Percentiles rank a stretch among this genome's conserved stretches.
Evolutionary conservation across 1,140 invertebrate species (phyloP).

Genomic region (Aricia agestis): DNA sequence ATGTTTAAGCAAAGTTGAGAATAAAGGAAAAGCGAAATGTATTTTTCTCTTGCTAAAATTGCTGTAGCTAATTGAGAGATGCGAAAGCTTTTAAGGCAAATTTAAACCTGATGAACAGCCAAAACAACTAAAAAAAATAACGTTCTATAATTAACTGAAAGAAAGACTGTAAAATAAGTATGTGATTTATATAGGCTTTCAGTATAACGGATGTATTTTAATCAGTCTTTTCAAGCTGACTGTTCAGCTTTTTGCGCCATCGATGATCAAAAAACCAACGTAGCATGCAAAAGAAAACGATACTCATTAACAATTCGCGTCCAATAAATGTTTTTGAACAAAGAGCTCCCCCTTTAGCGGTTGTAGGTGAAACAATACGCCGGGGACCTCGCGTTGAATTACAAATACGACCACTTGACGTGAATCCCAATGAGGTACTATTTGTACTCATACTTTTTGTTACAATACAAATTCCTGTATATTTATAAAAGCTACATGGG

Average conservation of each 20-base stretch:
- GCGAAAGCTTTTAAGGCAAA: no score
- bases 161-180: no score
- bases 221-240: not conserved
- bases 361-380: conserved; percentile 69
- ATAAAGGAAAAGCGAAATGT: not conserved
- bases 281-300: conserved; percentile 17
- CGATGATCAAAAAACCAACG: conserved; percentile 36
- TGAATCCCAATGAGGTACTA: conserved; percentile 66
- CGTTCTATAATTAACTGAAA: no score
- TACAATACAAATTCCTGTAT: not conserved
- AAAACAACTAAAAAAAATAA: no score
- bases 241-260: conserved; percentile 15
- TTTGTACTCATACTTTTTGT: conserved; percentile 32
- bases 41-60: not conserved
- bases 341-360: conserved; percentile 53
- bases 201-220: no score
- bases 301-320: conserved; percentile 48
- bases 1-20: not conserved
- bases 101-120: no score
- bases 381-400: conserved; percentile 65
- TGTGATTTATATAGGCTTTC: no score
- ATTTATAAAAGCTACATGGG: not conserved
- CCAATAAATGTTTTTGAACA: conserved; percentile 56
- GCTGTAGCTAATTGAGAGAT: no score
- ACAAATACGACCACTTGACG: conserved; percentile 69